Evolutionary conservation across 2,113 vertebrate species (phyloP), one percentile per base, ranked within the genome.

Genomic region (Miniopterus natalensis): DNA sequence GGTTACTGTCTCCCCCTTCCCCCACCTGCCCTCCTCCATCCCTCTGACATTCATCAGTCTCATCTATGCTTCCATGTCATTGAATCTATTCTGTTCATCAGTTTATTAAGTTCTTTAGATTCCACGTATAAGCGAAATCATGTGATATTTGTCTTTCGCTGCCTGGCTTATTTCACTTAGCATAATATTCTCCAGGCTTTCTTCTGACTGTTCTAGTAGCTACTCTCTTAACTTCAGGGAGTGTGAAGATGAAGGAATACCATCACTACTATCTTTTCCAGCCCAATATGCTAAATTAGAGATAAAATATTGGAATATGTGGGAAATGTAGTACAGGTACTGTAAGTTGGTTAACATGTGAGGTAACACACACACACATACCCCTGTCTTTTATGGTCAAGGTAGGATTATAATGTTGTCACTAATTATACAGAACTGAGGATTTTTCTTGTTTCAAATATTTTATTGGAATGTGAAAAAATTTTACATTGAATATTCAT

Each of bases 391-490:
- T 92, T n/a, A 87, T 87, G 74, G 47, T 90, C 21, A 81, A 79
- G 70, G 18, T 59, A 65, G 29, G 27, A 70, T 29, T 91, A 45
- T 49, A 42, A 63, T 80, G 7, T 85, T 94, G 55, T 90, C 51
- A 74, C 20, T 70, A 45, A 40, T 75, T 85, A 89, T 36, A 65
- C 15, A 86, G 29, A 95, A 83, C 31, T 86, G 49, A 75, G 3
- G 11, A 63, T 29, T 89, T 71, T 86, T 89, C 3, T 66, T 29
- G 75, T 45, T 81, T 95, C 17, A 7, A 88, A 59, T 66, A 88
- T 84, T 94, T 95, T 86, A 63, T 80, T 78, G n/a, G 84, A 84
- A 93, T 1, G 1, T 84, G 8, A 84, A 95, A 89, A 5, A 49
- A 68, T 59, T 81, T 88, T 88, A 83, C 57, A 90, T 59, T n/a